Evolutionary conservation across 2,888 invertebrate genomes (phyloP).

Genomic region (Linnaemya vulpina): DNA sequence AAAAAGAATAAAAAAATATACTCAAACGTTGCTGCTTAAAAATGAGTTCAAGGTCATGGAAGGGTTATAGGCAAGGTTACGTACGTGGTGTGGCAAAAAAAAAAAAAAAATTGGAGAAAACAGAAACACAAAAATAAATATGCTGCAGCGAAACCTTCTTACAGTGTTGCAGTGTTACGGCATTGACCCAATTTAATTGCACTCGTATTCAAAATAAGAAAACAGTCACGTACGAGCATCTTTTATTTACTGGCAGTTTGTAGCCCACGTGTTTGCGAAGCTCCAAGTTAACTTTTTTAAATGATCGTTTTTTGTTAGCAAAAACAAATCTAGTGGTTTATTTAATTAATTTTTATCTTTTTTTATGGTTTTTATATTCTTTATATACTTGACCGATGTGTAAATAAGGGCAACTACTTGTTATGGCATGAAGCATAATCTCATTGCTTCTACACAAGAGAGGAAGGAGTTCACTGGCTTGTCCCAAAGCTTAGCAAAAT

Average conservation of each 20-base stretch:
- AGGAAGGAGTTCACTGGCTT: too few species aligned
- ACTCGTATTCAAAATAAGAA: neutral
- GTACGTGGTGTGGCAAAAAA: too few species aligned
- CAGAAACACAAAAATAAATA: neutral
- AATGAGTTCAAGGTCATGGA: conserved; percentile 66
- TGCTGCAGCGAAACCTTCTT: conserved; percentile 18
- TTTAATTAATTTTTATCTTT: neutral
- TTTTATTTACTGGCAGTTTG: neutral
- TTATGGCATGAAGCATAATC: too few species aligned
- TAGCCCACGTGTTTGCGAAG: neutral
- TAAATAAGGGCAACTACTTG: too few species aligned
- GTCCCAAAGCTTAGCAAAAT: too few species aligned
- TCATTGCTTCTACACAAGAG: too few species aligned
- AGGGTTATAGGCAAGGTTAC: conserved; percentile 52
- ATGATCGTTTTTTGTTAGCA: too few species aligned
- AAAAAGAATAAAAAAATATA: conserved; percentile 9
- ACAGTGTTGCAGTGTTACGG: conserved; percentile 25
- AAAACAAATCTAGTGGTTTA: too few species aligned
- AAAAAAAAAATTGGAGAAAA: neutral
- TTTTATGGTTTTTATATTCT: neutral
- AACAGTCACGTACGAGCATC: neutral
- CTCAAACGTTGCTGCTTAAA: conserved; percentile 34
- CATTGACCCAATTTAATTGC: conserved; percentile 56
- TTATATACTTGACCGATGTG: too few species aligned
- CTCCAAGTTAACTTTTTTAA: neutral